phyloP scores from a whole-genome alignment of 2,888 invertebrate species.

The Hirudinaria manillensis region DNA sequence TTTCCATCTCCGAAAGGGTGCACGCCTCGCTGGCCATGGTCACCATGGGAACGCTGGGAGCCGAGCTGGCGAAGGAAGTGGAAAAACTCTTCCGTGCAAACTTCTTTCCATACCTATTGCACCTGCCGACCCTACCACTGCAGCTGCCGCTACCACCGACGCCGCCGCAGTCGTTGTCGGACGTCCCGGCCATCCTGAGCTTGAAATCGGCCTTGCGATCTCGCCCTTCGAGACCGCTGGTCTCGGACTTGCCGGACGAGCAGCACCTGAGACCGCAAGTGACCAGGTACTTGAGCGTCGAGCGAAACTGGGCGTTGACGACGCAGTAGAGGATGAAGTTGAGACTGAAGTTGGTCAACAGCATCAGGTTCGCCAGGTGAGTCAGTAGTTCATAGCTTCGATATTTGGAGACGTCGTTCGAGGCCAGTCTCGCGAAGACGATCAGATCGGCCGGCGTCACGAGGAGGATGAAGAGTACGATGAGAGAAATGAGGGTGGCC shows the following conservation, averaged over 20 bases:
- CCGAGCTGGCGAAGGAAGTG: background rate
- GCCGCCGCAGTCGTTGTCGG: too few relatives aligned
- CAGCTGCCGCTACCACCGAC: too few relatives aligned
- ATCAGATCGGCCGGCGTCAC: constrained; percentile 51
- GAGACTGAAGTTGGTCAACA: constrained; percentile 55
- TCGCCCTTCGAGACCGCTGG: too few relatives aligned
- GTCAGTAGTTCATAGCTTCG: constrained; percentile 18
- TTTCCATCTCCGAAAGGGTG: background rate
- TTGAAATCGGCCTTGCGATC: too few relatives aligned
- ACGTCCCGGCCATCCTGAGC: too few relatives aligned
- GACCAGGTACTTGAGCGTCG: constrained; percentile 55
- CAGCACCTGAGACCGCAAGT: constrained; percentile 27
- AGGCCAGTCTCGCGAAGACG: constrained; percentile 38
- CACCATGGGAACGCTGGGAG: background rate
- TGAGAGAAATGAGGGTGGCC: constrained; percentile 48
- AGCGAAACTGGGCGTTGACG: constrained; percentile 70
- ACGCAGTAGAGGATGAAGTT: constrained; percentile 74
- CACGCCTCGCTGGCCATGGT: background rate
- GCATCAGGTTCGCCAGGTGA: constrained; percentile 47
- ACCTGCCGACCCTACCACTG: too few relatives aligned
- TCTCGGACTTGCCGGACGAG: background rate
- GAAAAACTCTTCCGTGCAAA: background rate
- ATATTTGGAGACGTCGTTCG: background rate
- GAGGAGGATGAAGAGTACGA: constrained; percentile 49
- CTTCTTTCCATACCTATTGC: background rate